Conservation (phyloP, 92 coral and sea anemone genomes). For the Zoanthus sociatus region DNA sequence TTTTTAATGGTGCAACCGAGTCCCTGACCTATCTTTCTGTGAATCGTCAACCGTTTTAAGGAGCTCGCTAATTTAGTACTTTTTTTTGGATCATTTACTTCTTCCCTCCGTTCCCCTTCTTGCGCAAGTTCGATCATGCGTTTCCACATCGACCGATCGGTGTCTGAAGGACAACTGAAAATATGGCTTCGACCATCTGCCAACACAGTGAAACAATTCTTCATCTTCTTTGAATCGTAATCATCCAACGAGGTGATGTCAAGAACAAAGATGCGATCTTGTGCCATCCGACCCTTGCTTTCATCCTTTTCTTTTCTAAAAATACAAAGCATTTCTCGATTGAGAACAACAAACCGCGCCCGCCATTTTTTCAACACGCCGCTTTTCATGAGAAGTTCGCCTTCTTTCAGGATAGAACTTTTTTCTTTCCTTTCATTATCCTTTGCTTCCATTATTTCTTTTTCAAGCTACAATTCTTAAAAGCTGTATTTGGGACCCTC, state of each 20-base stretch:
- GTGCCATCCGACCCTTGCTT: conserved; percentile 81
- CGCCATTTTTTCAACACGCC: conserved; percentile 95
- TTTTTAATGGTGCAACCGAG: conserved; percentile 94
- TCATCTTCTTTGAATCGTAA: conserved; percentile 87
- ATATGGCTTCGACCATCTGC: conserved; percentile 84
- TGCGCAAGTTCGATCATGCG: conserved; percentile 77
- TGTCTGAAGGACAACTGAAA: conserved; percentile 82
- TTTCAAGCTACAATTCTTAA: neutral
- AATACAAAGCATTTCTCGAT: conserved; percentile 87
- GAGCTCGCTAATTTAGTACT: conserved; percentile 92
- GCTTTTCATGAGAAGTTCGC: conserved; percentile 83
- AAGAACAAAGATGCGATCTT: conserved; percentile 89
- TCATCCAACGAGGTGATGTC: conserved; percentile 85
- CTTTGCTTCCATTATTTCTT: conserved; percentile 18
- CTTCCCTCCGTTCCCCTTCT: conserved; percentile 78
- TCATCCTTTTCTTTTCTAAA: conserved; percentile 94
- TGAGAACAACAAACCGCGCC: conserved; percentile 77
- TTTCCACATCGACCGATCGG: conserved; percentile 86
- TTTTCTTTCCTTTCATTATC: conserved; percentile 48
- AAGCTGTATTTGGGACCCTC: neutral
- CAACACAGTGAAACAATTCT: conserved; percentile 80
- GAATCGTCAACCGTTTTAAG: conserved; percentile 83
- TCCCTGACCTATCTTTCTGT: conserved; percentile 82
- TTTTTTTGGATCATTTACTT: conserved; percentile 87
- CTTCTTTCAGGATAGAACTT: conserved; percentile 77